Conservation (phyloP, 92 coral and sea anemone genomes). For the Paragorgia papillata region DNA sequence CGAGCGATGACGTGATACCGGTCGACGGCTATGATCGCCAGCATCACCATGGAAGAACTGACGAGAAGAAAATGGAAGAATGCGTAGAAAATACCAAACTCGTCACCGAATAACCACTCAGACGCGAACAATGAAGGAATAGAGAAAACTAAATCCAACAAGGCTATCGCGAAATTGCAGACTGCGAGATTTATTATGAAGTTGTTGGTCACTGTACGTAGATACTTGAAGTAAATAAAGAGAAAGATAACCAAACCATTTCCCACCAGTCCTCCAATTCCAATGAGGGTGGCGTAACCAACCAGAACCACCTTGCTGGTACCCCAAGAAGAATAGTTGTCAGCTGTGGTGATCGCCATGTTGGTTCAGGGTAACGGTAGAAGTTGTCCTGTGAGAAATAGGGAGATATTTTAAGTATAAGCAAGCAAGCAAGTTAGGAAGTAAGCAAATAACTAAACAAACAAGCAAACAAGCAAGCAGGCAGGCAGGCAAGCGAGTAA, state of each 20-base stretch:
- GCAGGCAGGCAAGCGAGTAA: too few species aligned
- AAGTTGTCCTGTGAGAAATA: too few species aligned
- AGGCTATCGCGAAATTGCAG: slow-evolving; percentile 70
- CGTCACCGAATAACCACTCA: slow-evolving; percentile 70
- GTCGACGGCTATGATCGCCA: slow-evolving; percentile 84
- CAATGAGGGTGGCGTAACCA: slow-evolving; percentile 65
- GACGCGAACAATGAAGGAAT: slow-evolving; percentile 67
- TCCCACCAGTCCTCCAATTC: slow-evolving; percentile 74
- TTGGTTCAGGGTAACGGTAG: background rate
- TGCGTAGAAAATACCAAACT: slow-evolving; percentile 63
- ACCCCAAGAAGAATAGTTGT: slow-evolving; percentile 17
- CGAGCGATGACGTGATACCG: slow-evolving; percentile 87
- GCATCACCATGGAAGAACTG: slow-evolving; percentile 72
- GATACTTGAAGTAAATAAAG: slow-evolving; percentile 57
- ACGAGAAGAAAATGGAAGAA: slow-evolving; percentile 70
- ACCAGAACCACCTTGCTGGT: slow-evolving; percentile 51
- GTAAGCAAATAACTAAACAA: too few species aligned
- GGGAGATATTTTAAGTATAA: too few species aligned
- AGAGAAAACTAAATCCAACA: slow-evolving; percentile 71
- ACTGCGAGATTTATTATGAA: slow-evolving; percentile 75
- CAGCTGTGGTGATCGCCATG: slow-evolving; percentile 5
- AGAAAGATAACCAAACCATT: slow-evolving; percentile 70
- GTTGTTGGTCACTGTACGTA: slow-evolving; percentile 81
- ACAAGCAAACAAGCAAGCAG: too few species aligned
- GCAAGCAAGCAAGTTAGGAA: too few species aligned